Evolutionary conservation across 1,140 invertebrate genomes (phyloP), one percentile per base, ranked within the genome.

Genomic region (Cyrtorhinus lividipennis): DNA sequence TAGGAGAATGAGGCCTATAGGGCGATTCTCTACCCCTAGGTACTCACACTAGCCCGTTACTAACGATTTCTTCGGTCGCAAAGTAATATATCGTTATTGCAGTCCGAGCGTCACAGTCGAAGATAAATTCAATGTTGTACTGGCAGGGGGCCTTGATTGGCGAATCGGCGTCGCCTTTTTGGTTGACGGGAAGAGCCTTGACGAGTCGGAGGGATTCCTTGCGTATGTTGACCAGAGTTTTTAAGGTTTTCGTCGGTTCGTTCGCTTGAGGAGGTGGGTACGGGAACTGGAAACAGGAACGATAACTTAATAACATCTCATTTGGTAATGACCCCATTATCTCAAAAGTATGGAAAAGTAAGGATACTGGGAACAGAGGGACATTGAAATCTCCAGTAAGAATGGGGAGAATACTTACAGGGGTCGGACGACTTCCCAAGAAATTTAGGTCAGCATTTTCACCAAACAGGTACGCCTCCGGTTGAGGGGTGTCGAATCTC

Each of bases 391-490:
- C n/a, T n/a, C n/a, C n/a, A n/a, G n/a, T n/a, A n/a, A n/a, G n/a
- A n/a, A n/a, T n/a, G n/a, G n/a, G n/a, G n/a, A n/a, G n/a, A n/a
- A n/a, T n/a, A 79, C 82, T 81, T 80, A 95, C 92, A 61, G 93
- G 90, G 59, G 92, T 90, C 24, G 95, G 94, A 69, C 88, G 82
- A 74, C 84, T 88, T 53, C 93, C 93, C 53, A 98, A 77, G 74
- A 97, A 97, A 76, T 98, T 98, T 23, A 98, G 78, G 75, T 98
- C 95, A 62, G 87, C 83, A 81, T 98, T 98, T 77, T 98, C 95
- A 62, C 95, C 95, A 84, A 98, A 98, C 59, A 98, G 78, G 75
- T 97, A 98, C 15, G 92, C 90, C 78, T 98, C 95, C 26, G 95
- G 95, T 73, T 95, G 90, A 59, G 91, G 88, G 59, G 93, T 94